phyloP scores from a whole-genome alignment of 1,140 invertebrate genomes.

The Brachionus sp. region DNA sequence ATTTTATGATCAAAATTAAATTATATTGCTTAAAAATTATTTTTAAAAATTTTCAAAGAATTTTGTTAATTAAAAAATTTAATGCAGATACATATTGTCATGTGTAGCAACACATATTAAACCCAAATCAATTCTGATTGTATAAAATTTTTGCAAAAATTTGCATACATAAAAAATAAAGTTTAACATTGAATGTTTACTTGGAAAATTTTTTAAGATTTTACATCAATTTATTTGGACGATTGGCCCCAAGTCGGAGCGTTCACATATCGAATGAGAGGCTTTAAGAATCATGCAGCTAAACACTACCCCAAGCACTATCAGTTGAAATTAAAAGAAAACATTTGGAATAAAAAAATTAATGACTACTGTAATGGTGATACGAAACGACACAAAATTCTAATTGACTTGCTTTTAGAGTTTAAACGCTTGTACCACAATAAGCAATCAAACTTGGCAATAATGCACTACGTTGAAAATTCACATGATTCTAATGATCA shows the following conservation, averaged over 20 bases:
- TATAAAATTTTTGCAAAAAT: too few species aligned
- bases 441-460: not conserved
- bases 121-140: too few species aligned
- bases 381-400: not conserved
- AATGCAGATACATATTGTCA: too few species aligned
- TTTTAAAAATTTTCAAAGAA: too few species aligned
- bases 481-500: not conserved
- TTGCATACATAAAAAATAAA: too few species aligned
- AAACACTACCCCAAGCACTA: constrained; percentile 84
- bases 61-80: too few species aligned
- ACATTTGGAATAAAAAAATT: not conserved
- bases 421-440: not conserved
- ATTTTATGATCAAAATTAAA: too few species aligned
- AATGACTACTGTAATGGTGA: not conserved
- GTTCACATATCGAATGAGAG: constrained; percentile 83
- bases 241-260: constrained; percentile 78
- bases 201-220: too few species aligned
- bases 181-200: too few species aligned
- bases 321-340: constrained; percentile 60
- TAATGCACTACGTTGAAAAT: not conserved
- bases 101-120: too few species aligned
- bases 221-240: constrained; percentile 75
- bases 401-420: not conserved
- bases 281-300: constrained; percentile 76
- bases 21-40: too few species aligned